Evolutionary conservation across 2,113 vertebrate genomes (phyloP).

Genomic region (Pelmatolapia mariae): DNA sequence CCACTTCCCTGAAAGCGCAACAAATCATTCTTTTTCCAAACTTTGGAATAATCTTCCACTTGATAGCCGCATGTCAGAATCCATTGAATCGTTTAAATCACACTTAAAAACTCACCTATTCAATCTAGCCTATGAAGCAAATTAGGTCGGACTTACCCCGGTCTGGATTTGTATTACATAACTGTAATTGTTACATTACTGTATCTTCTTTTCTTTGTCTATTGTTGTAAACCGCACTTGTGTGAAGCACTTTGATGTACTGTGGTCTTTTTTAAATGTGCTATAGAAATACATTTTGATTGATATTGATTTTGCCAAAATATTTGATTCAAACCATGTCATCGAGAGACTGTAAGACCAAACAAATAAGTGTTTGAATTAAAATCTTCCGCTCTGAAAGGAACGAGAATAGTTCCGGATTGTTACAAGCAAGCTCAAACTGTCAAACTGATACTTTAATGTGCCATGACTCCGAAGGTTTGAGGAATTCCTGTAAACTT

Average conservation of each 20-base stretch:
- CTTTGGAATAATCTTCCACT: not conserved
- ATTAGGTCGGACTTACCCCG: not conserved
- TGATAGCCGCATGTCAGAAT: not conserved
- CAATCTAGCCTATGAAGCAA: not conserved
- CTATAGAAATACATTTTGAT: not conserved
- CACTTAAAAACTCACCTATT: not conserved
- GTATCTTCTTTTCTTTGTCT: not conserved
- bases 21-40: not conserved
- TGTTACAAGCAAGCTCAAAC: not conserved
- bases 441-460: not conserved
- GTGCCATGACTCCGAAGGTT: not conserved
- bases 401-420: not conserved
- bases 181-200: not conserved
- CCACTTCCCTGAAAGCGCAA: not conserved
- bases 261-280: not conserved
- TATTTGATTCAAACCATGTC: not conserved
- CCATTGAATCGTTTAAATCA: not conserved
- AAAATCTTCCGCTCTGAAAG: not conserved
- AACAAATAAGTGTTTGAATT: not conserved
- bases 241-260: not conserved
- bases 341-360: not conserved
- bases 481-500: not conserved
- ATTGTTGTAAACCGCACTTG: not conserved
- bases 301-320: not conserved
- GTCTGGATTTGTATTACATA: not conserved